Conservation (phyloP, 2,797 vertebrate species). For the Enteromius mattozi region DNA sequence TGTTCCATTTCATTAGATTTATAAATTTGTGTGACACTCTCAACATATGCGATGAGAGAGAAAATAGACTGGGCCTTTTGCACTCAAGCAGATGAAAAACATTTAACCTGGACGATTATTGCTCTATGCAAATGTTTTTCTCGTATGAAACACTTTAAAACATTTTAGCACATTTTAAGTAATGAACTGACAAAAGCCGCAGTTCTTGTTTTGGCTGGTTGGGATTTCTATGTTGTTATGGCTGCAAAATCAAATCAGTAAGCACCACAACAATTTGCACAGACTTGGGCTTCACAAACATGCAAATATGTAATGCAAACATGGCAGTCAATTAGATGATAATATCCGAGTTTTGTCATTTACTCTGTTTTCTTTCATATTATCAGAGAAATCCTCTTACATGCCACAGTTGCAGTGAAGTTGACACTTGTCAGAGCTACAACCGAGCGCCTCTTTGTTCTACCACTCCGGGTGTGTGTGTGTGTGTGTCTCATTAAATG, state of each 20-base stretch:
- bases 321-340: conserved; percentile 35
- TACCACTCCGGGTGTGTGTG: conserved; percentile 31
- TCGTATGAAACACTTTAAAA: not conserved
- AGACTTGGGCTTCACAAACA: conserved; percentile 7
- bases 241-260: conserved; percentile 1
- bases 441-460: conserved; percentile 48
- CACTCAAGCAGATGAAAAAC: not conserved
- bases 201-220: not conserved
- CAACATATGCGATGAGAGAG: conserved; percentile 35
- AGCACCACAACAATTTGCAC: not conserved
- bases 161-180: not conserved
- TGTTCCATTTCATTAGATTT: conserved; percentile 47
- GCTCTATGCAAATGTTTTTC: not conserved
- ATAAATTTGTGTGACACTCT: conserved; percentile 17
- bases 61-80: conserved; percentile 18
- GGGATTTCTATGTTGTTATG: conserved; percentile 2
- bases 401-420: conserved; percentile 48
- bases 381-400: conserved; percentile 37
- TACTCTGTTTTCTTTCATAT: conserved; percentile 22
- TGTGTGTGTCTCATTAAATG: conserved; percentile 61
- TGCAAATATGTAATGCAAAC: conserved; percentile 20
- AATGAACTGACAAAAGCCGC: not conserved
- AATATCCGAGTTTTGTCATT: conserved; percentile 26
- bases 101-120: conserved; percentile 18
- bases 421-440: conserved; percentile 60